Percentiles rank a stretch among this genome's conserved stretches.
These are phyloP conservation scores for Agonum fuliginosum DNA, from an alignment of 2,888 invertebrate species.

Conservation along the genomic window DNA sequence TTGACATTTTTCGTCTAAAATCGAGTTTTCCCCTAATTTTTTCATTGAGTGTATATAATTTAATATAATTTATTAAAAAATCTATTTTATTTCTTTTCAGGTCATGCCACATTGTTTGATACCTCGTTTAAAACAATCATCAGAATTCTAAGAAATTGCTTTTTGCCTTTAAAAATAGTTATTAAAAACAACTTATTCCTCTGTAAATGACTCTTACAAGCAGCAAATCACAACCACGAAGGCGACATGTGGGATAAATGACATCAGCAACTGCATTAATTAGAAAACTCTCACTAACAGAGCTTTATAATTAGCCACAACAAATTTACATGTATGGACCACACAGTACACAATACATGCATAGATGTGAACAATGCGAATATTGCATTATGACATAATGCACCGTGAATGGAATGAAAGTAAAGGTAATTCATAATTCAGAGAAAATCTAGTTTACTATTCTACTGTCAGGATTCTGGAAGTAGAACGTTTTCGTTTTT, in stretches of 20 bases:
- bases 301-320: constrained; percentile 36
- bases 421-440: not conserved
- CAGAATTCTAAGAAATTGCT: no score
- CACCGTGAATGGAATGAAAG: not conserved
- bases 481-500: no score
- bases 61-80: no score
- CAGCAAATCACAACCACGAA: not conserved
- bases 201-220: not conserved
- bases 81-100: no score
- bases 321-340: constrained; percentile 47
- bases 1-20: no score
- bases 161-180: no score
- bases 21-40: no score
- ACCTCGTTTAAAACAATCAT: no score
- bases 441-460: not conserved
- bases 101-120: no score
- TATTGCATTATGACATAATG: not conserved
- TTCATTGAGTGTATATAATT: no score
- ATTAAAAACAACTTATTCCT: not conserved
- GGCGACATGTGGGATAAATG: constrained; percentile 46
- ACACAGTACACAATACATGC: constrained; percentile 24
- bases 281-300: constrained; percentile 53
- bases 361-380: not conserved
- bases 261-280: constrained; percentile 50
- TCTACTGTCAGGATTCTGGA: no score